Percentiles rank a stretch among this genome's conserved stretches.
Evolutionary conservation across 2,888 invertebrate genomes (phyloP).

Genomic region (Pristionchus exspectatus): DNA sequence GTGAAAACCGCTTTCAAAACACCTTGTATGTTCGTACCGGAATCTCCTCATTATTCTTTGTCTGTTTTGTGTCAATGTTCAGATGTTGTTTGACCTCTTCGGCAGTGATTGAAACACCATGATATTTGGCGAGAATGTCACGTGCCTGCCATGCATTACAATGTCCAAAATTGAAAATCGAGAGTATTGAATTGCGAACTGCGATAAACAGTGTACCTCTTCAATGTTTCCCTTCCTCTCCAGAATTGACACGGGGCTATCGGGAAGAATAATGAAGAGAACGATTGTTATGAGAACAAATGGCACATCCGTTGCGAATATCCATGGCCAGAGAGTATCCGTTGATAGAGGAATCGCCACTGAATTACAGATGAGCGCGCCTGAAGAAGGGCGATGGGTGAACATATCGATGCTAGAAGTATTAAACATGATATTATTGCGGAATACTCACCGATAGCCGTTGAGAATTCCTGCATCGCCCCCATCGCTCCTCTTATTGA

Average conservation of each 20-base stretch:
- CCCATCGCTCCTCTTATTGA: conserved; percentile 67
- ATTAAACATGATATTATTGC: background rate
- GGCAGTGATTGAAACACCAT: conserved; percentile 63
- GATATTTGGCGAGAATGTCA: conserved; percentile 64
- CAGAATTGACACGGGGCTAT: background rate
- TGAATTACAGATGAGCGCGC: conserved; percentile 60
- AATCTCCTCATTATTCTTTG: background rate
- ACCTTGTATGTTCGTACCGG: background rate
- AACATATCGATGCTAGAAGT: background rate
- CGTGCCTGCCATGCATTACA: conserved; percentile 56
- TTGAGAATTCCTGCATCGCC: conserved; percentile 71
- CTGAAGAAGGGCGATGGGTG: conserved; percentile 15
- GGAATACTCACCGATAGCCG: conserved; percentile 68
- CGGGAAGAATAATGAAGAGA: background rate
- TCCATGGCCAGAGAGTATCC: conserved; percentile 65
- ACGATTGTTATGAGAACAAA: background rate
- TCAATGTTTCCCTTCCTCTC: background rate
- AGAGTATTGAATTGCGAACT: no score
- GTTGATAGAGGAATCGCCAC: conserved; percentile 66
- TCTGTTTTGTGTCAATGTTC: conserved; percentile 15
- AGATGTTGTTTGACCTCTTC: conserved; percentile 58
- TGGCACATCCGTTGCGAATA: conserved; percentile 61
- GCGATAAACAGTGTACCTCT: background rate
- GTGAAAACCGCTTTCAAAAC: no score
- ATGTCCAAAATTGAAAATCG: no score